phyloP scores from a whole-genome alignment of 1,140 invertebrate species.

The Luehdorfia chinensis region DNA sequence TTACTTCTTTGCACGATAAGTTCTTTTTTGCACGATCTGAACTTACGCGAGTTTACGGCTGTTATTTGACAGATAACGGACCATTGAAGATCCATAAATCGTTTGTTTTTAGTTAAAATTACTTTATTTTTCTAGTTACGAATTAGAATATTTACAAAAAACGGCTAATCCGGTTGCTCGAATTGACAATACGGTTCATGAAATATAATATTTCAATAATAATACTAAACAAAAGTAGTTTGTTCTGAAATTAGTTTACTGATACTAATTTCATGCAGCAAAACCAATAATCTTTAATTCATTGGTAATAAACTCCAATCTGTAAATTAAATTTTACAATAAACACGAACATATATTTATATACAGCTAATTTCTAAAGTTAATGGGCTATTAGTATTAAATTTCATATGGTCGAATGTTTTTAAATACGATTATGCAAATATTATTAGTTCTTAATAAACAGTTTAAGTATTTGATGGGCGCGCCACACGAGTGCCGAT shows the following conservation, averaged over 20 bases:
- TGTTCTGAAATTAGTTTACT: too few species aligned
- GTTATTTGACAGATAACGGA: constrained; percentile 23
- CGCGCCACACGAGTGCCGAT: constrained; percentile 37
- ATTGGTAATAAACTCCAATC: constrained; percentile 15
- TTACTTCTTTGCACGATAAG: constrained; percentile 17
- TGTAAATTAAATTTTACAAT: constrained; percentile 8
- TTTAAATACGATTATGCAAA: constrained; percentile 70
- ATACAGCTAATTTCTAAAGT: constrained; percentile 61
- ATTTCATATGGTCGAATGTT: constrained; percentile 58
- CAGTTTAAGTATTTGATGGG: constrained; percentile 63
- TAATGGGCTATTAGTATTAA: constrained; percentile 63
- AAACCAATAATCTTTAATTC: constrained; percentile 4
- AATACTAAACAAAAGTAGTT: too few species aligned
- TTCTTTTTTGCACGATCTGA: constrained; percentile 34
- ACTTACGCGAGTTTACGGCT: constrained; percentile 35
- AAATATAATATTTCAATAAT: too few species aligned
- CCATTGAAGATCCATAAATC: neutral
- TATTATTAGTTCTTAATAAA: constrained; percentile 71
- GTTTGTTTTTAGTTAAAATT: constrained; percentile 3
- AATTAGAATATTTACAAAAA: too few species aligned
- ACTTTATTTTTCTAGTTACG: too few species aligned
- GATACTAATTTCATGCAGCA: too few species aligned
- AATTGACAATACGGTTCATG: too few species aligned
- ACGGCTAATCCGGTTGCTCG: too few species aligned
- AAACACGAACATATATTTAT: constrained; percentile 30